phyloP scores from a whole-genome alignment of 2,888 invertebrate genomes.

The Anarsia innoxiella region DNA sequence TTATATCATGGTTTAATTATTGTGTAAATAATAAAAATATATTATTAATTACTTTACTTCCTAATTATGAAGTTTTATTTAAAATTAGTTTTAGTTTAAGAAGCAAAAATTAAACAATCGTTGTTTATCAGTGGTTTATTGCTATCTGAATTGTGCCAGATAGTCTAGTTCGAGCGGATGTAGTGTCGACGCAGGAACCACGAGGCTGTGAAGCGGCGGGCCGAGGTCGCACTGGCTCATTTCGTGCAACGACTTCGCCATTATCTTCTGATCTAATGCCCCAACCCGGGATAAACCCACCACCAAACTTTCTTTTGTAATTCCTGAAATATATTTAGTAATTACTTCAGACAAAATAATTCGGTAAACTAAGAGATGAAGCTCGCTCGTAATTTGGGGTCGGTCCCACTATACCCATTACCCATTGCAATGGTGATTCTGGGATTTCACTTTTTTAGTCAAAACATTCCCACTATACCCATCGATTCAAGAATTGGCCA shows the following conservation, averaged over 20 bases:
- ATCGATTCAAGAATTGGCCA: no score
- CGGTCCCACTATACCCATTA: no score
- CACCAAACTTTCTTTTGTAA: constrained; percentile 77
- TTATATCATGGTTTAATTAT: constrained; percentile 60
- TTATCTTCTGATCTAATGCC: constrained; percentile 86
- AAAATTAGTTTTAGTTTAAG: constrained; percentile 7
- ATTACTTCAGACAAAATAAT: background rate
- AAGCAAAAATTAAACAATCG: no score
- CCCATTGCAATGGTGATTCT: no score
- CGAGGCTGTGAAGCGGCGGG: constrained; percentile 93
- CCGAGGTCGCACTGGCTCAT: constrained; percentile 87
- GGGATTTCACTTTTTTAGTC: no score
- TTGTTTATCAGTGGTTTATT: background rate
- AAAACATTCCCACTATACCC: no score
- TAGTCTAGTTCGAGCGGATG: constrained; percentile 96
- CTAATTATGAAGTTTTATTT: constrained; percentile 32
- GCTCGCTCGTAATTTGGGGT: no score
- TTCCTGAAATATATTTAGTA: constrained; percentile 30
- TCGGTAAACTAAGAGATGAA: background rate
- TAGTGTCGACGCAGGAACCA: constrained; percentile 87
- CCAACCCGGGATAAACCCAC: constrained; percentile 96
- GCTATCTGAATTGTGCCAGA: constrained; percentile 79
- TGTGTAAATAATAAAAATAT: constrained; percentile 72
- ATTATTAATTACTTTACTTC: constrained; percentile 49
- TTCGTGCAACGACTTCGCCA: constrained; percentile 81